Conservation (phyloP, 2,113 vertebrate species). For the Eudyptes chrysolophus region DNA sequence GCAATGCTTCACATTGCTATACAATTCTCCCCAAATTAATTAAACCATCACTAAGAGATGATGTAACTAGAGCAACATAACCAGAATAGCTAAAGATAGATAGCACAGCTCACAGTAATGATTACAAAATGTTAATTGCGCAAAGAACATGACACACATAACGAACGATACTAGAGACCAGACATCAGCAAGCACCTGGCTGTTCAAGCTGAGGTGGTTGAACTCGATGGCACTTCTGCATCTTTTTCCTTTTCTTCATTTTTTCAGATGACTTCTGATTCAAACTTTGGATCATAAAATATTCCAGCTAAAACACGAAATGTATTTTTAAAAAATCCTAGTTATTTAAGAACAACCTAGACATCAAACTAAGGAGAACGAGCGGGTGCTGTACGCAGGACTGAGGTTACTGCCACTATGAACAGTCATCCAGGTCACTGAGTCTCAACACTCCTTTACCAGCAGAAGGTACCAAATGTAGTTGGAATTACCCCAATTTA, state of each 20-base stretch:
- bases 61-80: neutral
- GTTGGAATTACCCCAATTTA: neutral
- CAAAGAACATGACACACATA: neutral
- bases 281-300: conserved; percentile 96
- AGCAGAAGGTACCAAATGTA: neutral
- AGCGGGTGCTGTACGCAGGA: neutral
- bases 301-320: conserved; percentile 86
- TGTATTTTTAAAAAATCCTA: neutral
- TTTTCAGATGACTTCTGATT: conserved; percentile 94
- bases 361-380: neutral
- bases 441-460: neutral
- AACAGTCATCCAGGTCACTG: neutral
- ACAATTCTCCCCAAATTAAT: neutral
- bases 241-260: conserved; percentile 86
- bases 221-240: conserved; percentile 79
- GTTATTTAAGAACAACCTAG: neutral
- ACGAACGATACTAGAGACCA: neutral
- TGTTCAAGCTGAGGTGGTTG: conserved; percentile 91
- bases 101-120: neutral
- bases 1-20: too few species aligned
- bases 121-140: neutral
- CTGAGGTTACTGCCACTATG: neutral
- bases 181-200: conserved; percentile 79
- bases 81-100: neutral
- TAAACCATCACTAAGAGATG: neutral